Percentiles rank a stretch among this genome's conserved stretches.
Conservation (phyloP, 2,888 invertebrate genomes). For the Isoperla grammatica region DNA sequence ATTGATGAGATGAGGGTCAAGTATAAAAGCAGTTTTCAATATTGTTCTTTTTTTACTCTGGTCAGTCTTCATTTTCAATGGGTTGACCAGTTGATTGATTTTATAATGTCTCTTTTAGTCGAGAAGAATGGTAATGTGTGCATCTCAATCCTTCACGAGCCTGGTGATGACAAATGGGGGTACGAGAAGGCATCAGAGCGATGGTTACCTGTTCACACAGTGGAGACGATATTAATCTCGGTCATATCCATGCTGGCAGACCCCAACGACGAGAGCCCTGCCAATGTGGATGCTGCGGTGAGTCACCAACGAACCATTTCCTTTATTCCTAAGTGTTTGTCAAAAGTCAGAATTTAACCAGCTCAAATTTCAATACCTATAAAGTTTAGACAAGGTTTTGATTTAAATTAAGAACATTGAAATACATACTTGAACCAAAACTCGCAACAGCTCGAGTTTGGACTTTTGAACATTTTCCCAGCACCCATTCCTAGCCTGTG, state of each 20-base stretch:
- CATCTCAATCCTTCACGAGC: slow-evolving; percentile 98
- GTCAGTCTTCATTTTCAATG: too few relatives aligned
- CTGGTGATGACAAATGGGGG: slow-evolving; percentile 98
- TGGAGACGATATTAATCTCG: slow-evolving; percentile 97
- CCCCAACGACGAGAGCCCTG: slow-evolving; percentile 98
- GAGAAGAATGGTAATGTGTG: slow-evolving; percentile 95
- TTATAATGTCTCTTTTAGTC: slow-evolving; percentile 60
- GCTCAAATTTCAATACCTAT: too few relatives aligned
- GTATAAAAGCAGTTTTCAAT: too few relatives aligned
- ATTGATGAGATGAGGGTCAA: too few relatives aligned
- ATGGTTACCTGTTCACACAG: slow-evolving; percentile 98
- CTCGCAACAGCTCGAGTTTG: not conserved
- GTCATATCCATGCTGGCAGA: slow-evolving; percentile 99
- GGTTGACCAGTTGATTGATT: too few relatives aligned
- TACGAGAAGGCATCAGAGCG: slow-evolving; percentile 97
- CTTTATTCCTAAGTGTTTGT: not conserved
- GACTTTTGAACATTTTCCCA: too few relatives aligned
- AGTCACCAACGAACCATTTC: slow-evolving; percentile 43
- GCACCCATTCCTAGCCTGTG: too few relatives aligned
- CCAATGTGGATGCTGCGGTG: slow-evolving; percentile 98
- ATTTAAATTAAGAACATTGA: too few relatives aligned
- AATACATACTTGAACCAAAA: too few relatives aligned
- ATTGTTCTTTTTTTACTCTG: too few relatives aligned
- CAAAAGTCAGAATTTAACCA: too few relatives aligned
- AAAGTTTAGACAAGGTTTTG: too few relatives aligned